These are phyloP conservation scores for Gopherus flavomarginatus DNA, from an alignment of 2,113 vertebrate genomes.

Conservation along the genomic window DNA sequence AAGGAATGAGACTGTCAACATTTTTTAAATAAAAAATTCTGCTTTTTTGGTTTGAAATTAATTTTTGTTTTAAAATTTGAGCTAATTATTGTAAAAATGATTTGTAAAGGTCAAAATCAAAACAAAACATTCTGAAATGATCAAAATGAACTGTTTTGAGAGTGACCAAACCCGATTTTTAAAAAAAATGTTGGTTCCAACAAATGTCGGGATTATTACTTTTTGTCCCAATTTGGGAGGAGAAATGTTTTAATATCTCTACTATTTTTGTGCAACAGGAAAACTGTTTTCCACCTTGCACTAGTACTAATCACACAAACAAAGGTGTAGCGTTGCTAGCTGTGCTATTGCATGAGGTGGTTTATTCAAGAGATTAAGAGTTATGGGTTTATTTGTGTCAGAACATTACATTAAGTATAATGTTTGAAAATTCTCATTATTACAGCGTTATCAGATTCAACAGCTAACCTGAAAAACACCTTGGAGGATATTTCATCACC, in stretches of 20 bases:
- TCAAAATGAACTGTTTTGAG: not conserved
- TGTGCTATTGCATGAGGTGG: not conserved
- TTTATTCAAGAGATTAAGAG: not conserved
- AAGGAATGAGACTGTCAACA: too few species aligned
- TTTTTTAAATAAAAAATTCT: not conserved
- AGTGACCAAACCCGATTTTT: not conserved
- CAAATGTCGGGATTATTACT: not conserved
- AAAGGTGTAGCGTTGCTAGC: not conserved
- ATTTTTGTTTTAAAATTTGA: not conserved
- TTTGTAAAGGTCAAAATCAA: not conserved
- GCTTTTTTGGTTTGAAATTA: not conserved
- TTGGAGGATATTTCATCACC: slow-evolving; percentile 50
- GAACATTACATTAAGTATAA: not conserved
- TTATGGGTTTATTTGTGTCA: not conserved
- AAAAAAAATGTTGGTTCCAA: not conserved
- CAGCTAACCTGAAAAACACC: slow-evolving; percentile 34
- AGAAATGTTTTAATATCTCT: not conserved
- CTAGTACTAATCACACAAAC: not conserved
- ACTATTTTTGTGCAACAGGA: not conserved
- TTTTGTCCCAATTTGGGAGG: not conserved
- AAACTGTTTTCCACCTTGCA: not conserved
- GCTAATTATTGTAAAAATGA: not conserved
- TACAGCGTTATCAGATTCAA: slow-evolving; percentile 46
- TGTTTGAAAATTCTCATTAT: slow-evolving; percentile 32
- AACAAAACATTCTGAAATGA: not conserved